These are phyloP conservation scores for Eidolon helvum DNA, from an alignment of 2,113 vertebrate genomes.

Conservation along the genomic window DNA sequence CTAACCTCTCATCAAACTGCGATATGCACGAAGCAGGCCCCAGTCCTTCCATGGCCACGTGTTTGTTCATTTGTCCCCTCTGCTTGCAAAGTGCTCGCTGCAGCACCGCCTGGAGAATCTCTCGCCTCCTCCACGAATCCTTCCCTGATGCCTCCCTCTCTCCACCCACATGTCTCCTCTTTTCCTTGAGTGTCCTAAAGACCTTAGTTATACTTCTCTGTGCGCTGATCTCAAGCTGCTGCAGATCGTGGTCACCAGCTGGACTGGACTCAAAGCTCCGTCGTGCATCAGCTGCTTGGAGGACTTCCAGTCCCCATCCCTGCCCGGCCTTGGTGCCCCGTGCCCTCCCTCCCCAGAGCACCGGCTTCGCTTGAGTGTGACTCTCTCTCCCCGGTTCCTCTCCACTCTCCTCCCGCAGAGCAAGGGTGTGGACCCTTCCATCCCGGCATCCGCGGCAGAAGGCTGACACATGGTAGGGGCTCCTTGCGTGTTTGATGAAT, in stretches of 20 bases:
- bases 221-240: no score
- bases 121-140: background rate
- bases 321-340: accelerated
- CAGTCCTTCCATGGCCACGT: accelerated
- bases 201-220: background rate
- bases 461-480: background rate
- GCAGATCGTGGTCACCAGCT: no score
- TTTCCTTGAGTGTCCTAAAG: background rate
- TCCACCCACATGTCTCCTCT: background rate
- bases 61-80: background rate
- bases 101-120: background rate
- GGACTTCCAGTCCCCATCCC: background rate
- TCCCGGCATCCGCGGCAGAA: background rate
- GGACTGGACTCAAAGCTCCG: background rate
- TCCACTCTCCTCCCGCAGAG: background rate
- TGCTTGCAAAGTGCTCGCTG: background rate
- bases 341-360: background rate
- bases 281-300: background rate
- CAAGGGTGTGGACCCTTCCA: no score
- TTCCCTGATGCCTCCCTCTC: background rate
- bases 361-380: background rate
- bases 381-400: background rate
- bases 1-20: background rate
- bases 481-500: background rate
- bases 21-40: background rate